Evolutionary conservation across 2,888 invertebrate genomes (phyloP).

Genomic region (Busseola fusca): DNA sequence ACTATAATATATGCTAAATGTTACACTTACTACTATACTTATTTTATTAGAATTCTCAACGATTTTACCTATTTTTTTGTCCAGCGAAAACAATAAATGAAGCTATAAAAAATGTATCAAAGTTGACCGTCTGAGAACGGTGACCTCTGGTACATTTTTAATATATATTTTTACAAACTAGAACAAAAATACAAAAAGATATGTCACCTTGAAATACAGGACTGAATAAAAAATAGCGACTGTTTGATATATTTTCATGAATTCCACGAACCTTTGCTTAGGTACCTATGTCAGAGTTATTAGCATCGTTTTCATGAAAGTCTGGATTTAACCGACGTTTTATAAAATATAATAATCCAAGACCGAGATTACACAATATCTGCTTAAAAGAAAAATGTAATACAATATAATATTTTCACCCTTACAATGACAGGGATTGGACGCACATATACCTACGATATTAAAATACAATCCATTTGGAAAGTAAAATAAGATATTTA

Average conservation of each 20-base stretch:
- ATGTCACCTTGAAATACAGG: conserved; percentile 9
- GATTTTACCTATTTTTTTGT: background rate
- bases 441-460: background rate
- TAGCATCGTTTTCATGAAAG: background rate
- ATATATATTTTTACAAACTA: conserved; percentile 12
- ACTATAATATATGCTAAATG: background rate
- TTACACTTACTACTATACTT: background rate
- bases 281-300: background rate
- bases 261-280: conserved; percentile 4
- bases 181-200: conserved; percentile 2
- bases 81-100: conserved; percentile 12
- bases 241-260: background rate
- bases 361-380: background rate
- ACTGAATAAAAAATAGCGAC: conserved; percentile 5
- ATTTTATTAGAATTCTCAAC: background rate
- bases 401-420: background rate
- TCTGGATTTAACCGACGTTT: background rate
- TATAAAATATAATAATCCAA: conserved; percentile 1
- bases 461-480: conserved; percentile 10
- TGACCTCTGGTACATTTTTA: background rate
- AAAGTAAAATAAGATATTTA: conserved; percentile 1
- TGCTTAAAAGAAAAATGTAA: background rate
- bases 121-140: background rate
- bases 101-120: conserved; percentile 17
- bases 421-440: background rate